These are phyloP conservation scores for Osmerus eperlanus DNA, from an alignment of 2,113 vertebrate species.

Conservation along the genomic window DNA sequence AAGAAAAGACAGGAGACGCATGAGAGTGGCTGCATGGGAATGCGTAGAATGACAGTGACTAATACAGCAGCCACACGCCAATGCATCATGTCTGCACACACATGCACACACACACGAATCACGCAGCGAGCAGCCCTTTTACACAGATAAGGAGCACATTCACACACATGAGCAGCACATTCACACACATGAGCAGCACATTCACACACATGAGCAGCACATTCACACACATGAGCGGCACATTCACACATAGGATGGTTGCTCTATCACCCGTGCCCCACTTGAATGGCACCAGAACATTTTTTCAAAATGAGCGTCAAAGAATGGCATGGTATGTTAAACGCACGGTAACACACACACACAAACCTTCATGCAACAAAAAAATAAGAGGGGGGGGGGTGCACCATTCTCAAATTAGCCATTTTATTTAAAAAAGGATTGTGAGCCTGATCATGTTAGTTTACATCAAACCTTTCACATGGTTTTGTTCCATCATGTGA, in stretches of 20 bases:
- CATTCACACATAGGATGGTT: not conserved
- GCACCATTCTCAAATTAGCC: too few relatives aligned
- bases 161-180: slow-evolving; percentile 5
- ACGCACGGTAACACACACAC: not conserved
- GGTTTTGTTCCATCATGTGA: too few relatives aligned
- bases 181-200: not conserved
- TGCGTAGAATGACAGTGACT: slow-evolving; percentile 26
- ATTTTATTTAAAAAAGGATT: too few relatives aligned
- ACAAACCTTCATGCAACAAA: not conserved
- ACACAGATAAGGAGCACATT: not conserved
- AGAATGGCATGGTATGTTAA: too few relatives aligned
- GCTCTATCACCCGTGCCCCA: not conserved
- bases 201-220: not conserved
- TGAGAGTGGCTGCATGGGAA: slow-evolving; percentile 30
- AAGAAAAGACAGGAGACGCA: slow-evolving; percentile 48
- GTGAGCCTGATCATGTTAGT: too few relatives aligned
- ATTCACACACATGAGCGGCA: not conserved
- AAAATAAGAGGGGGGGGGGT: not conserved
- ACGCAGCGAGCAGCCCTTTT: not conserved
- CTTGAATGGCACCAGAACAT: not conserved
- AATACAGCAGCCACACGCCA: slow-evolving; percentile 22
- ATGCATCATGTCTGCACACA: slow-evolving; percentile 1
- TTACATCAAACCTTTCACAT: too few relatives aligned
- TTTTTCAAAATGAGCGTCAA: too few relatives aligned
- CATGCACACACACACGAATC: not conserved